Evolutionary conservation across 2,888 invertebrate species (phyloP), one percentile per base, ranked within the genome.

Genomic region (Dicycla oo): DNA sequence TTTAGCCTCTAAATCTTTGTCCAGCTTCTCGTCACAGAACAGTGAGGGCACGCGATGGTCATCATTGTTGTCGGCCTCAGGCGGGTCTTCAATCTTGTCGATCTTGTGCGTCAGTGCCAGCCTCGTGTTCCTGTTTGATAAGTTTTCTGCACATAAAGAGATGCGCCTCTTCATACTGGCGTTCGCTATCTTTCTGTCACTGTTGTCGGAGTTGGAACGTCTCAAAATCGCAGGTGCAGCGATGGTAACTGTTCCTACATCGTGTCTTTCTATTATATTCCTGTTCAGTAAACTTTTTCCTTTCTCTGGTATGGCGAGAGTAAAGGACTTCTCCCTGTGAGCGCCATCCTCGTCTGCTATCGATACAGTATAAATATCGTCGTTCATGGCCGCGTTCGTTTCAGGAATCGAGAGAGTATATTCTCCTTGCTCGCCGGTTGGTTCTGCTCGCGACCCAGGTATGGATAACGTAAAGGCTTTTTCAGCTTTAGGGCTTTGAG

Each of bases 361-460:
- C 4, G 96, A 96, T 8, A 96, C 96, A 2, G 96, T 96, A 75
- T 96, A 96, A 81, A 96, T 95, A 76, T 96, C 95, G 71, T 97
- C 97, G 86, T 95, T 96, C 93, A 96, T 94, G 0, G 95, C 93
- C 0, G 96, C 92, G 84, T 95, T 96, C 3, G 96, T 96, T 81
- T 96, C 96, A 4, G 96, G 96, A 85, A 96, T 96, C 0, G 96
- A 96, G 38, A 96, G 87, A 13, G 95, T 94, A 73, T 96, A 96
- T 79, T 95, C 96, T 20, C 95, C 95, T 78, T 96, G 95, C 68
- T 95, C 96, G 43, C 96, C 94, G 43, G 94, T 95, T 54, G 96
- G 93, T 90, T 96, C 93, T 34, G 94, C 95, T 90, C 97, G 89
- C 60, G 96, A 95, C 43, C 96, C 93, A 40, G 94, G 89, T 87